A percentile compares a stretch with the other conserved stretches of the same genome.
Conservation (phyloP, 2,797 vertebrate genomes). For the Eospalax fontanierii region DNA sequence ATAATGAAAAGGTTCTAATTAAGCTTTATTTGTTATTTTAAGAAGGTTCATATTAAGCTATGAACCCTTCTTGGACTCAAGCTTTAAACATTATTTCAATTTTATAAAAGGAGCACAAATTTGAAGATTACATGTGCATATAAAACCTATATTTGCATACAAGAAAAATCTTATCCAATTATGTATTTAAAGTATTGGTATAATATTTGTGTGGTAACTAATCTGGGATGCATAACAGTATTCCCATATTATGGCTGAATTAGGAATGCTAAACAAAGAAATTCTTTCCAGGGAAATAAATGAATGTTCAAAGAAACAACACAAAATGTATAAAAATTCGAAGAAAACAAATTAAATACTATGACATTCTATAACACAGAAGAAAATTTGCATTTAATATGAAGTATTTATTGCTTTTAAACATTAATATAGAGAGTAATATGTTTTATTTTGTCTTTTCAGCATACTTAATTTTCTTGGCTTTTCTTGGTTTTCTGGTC, state of each 20-base stretch:
- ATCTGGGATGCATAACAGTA: neutral
- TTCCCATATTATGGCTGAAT: neutral
- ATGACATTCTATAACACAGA: neutral
- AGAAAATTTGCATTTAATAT: neutral
- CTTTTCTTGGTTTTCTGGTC: neutral
- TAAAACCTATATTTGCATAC: neutral
- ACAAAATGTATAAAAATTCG: neutral
- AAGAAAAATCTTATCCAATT: neutral
- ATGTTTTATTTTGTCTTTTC: neutral
- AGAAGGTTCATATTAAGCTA: constrained; percentile 83
- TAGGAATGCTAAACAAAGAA: neutral
- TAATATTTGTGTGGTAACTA: neutral
- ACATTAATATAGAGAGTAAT: neutral
- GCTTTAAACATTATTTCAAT: neutral
- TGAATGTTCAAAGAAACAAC: neutral
- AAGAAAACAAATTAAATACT: neutral
- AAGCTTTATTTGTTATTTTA: constrained; percentile 86
- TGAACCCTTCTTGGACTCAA: constrained; percentile 77
- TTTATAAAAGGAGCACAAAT: neutral
- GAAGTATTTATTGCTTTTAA: neutral
- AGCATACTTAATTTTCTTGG: neutral
- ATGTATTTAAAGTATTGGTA: neutral
- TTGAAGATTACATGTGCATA: neutral
- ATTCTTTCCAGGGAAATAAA: neutral
- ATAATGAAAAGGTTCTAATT: constrained; percentile 88